phyloP scores from a whole-genome alignment of 2,888 invertebrate species.

The Lordiphosa fenestrarum region DNA sequence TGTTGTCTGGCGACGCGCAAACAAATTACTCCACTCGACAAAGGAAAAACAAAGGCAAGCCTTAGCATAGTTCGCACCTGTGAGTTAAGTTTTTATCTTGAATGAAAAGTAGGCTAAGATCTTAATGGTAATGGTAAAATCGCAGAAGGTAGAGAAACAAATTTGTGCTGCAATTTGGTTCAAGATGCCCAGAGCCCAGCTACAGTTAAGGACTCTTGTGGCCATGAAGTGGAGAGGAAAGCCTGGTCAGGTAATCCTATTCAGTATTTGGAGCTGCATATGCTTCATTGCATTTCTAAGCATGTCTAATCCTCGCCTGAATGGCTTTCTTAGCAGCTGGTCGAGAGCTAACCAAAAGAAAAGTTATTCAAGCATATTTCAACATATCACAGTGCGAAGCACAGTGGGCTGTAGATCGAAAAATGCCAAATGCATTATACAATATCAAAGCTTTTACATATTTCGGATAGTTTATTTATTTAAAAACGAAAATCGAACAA shows the following conservation, averaged over 20 bases:
- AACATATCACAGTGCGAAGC: slow-evolving; percentile 13
- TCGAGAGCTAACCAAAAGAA: slow-evolving; percentile 8
- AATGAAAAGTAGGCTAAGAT: slow-evolving; percentile 57
- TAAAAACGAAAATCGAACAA: too few relatives aligned
- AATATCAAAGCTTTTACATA: too few relatives aligned
- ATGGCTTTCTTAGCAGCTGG: slow-evolving; percentile 47
- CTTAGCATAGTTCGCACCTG: slow-evolving; percentile 43
- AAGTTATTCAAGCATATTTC: slow-evolving; percentile 38
- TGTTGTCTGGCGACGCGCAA: slow-evolving; percentile 37
- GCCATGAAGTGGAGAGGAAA: neutral
- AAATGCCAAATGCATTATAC: neutral
- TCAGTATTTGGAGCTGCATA: slow-evolving; percentile 31
- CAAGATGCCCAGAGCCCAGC: neutral
- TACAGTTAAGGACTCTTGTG: slow-evolving; percentile 5
- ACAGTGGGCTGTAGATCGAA: neutral
- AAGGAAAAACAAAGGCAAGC: slow-evolving; percentile 34
- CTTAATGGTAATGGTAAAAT: slow-evolving; percentile 54
- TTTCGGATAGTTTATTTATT: too few relatives aligned
- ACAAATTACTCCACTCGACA: slow-evolving; percentile 62
- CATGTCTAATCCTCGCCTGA: slow-evolving; percentile 47
- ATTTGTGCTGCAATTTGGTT: slow-evolving; percentile 14
- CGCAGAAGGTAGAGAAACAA: slow-evolving; percentile 3
- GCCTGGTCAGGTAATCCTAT: slow-evolving; percentile 23
- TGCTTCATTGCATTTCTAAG: slow-evolving; percentile 53
- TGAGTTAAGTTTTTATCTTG: slow-evolving; percentile 19